phyloP scores from a whole-genome alignment of 92 coral and sea anemone species.

The Desmophyllum pertusum region DNA sequence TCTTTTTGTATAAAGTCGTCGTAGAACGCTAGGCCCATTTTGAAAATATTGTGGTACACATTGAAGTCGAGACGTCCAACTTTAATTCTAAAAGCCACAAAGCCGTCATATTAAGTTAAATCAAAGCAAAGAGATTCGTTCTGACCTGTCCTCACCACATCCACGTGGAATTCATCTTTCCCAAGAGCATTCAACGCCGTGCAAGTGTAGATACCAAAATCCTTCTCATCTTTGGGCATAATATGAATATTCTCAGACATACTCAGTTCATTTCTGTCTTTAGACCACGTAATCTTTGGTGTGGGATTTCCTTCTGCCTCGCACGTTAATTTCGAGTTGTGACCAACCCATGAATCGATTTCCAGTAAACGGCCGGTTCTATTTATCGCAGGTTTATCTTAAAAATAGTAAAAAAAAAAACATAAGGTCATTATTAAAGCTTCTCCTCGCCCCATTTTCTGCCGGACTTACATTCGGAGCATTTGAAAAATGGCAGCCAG shows the following conservation, averaged over 20 bases:
- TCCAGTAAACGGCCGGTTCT: background rate
- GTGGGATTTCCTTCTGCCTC: slow-evolving; percentile 48
- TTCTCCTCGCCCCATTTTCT: background rate
- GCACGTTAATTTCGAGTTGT: slow-evolving; percentile 23
- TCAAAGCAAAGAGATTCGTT: background rate
- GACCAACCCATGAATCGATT: slow-evolving; percentile 22
- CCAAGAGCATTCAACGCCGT: slow-evolving; percentile 35
- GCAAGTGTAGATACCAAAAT: slow-evolving; percentile 55
- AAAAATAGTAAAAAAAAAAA: background rate
- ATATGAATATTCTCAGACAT: background rate
- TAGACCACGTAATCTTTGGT: slow-evolving; percentile 45
- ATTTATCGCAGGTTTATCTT: slow-evolving; percentile 26
- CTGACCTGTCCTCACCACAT: slow-evolving; percentile 39
- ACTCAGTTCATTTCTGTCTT: background rate
- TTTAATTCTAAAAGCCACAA: background rate
- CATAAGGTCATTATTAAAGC: background rate
- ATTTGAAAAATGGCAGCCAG: too few relatives aligned
- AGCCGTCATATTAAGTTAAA: too few relatives aligned
- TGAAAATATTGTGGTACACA: too few relatives aligned
- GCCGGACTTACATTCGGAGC: too few relatives aligned
- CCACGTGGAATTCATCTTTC: slow-evolving; percentile 2
- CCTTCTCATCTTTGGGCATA: background rate
- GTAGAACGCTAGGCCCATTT: too few relatives aligned
- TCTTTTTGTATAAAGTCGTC: too few relatives aligned
- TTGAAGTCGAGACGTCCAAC: too few relatives aligned